Percentiles rank a stretch among this genome's conserved stretches.
phyloP scores from a whole-genome alignment of 1,140 invertebrate species.

The Polypedilum pembai region DNA sequence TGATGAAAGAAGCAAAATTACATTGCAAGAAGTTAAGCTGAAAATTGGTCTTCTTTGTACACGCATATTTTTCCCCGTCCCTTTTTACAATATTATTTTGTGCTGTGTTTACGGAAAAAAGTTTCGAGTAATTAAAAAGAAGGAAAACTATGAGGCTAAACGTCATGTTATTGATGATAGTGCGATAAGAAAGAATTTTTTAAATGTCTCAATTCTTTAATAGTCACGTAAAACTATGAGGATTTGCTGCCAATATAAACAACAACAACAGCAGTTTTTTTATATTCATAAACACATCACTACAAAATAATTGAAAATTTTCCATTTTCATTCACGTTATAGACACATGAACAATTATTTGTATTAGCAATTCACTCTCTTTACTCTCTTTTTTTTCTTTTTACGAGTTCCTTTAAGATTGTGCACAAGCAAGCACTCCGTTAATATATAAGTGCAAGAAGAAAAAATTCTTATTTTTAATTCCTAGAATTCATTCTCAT shows the following conservation, averaged over 20 bases:
- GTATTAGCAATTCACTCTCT: no score
- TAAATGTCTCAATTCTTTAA: no score
- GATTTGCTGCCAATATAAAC: no score
- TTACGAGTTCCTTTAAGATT: neutral
- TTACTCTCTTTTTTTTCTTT: neutral
- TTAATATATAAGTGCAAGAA: neutral
- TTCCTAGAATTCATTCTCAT: no score
- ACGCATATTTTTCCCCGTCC: neutral
- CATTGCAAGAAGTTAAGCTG: no score
- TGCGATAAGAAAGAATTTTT: neutral
- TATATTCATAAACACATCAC: no score
- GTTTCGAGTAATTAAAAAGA: neutral
- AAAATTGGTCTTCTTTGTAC: neutral
- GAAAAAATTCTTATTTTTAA: no score
- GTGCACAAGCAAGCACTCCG: neutral
- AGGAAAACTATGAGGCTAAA: neutral
- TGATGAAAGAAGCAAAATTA: no score
- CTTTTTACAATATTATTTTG: neutral
- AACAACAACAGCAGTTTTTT: no score
- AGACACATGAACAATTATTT: neutral
- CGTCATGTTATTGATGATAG: neutral
- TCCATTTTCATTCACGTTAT: neutral
- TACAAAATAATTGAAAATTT: neutral
- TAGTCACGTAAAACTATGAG: no score
- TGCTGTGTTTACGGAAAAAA: neutral